Base-by-base conservation (phyloP, 2,888 invertebrate species). In the Orthosia incerta region DNA sequence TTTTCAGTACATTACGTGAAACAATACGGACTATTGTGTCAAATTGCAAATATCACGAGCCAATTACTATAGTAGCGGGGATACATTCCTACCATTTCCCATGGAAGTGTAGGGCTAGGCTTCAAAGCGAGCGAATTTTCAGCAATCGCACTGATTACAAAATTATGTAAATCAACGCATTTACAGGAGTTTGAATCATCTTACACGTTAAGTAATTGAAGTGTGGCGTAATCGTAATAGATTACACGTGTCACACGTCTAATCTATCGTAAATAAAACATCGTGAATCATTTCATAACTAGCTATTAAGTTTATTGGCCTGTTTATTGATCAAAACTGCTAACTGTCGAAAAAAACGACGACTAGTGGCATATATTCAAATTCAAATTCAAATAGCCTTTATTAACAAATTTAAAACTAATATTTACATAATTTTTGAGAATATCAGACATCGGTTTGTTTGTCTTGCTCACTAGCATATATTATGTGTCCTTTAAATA, bases 1-100 rank as follows among this genome's bases (percentile, higher is more conserved):
- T 71, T 75, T 74, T 76, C 73, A 79, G 77, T 76, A 84, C 76
- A 86, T 88, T 80, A 79, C 65, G 78, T 86, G 75, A 75, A 77
- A 85, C 75, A 87, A 85, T 82, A 86, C 67, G 57, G 73, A 67
- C 80, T 82, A 79, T 76, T 76, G 76, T 79, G 81, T 81, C 85
- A 83, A 89, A 87, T 82, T 83, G 87, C 86, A 85, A 90, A 91
- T 88, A 91, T 89, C 89, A 88, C 84, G 85, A 86, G 89, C 89
- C 92, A 92, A 93, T 92, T 92, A 92, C 88, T 89, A 82, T 81
- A 86, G 80, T 85, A 84, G 86, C 80, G 76, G 84, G 88, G 87
- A 84, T 90, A 89, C 89, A 90, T 89, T 90, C 90, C 89, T 83
- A 86, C 84, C 84, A 86, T 86, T 87, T 87, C 88, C 89, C 88